phyloP scores from a whole-genome alignment of 2,888 invertebrate species.

The Cheilosia vulpina region DNA sequence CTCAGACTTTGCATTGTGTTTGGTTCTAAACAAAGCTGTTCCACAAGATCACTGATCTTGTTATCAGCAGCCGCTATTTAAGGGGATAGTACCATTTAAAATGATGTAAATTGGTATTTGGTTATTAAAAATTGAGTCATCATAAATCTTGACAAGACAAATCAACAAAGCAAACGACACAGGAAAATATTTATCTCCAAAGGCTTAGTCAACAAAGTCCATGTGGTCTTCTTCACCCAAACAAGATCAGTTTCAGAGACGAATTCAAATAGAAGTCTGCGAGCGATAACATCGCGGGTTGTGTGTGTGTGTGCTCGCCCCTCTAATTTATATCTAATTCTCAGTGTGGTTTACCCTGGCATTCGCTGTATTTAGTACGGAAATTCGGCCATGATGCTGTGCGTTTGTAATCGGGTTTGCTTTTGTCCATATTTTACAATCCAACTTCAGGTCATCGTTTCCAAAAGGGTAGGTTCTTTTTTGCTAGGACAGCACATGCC shows the following conservation, averaged over 20 bases:
- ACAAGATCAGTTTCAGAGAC: conserved; percentile 23
- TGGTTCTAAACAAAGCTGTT: not conserved
- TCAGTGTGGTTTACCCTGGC: conserved; percentile 1
- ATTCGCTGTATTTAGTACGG: too few relatives aligned
- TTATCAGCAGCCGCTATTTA: too few relatives aligned
- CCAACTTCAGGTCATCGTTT: conserved; percentile 23
- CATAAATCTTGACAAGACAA: too few relatives aligned
- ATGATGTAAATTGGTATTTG: too few relatives aligned
- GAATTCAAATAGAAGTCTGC: conserved; percentile 25
- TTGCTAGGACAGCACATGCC: not conserved
- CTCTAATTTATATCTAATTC: conserved; percentile 10
- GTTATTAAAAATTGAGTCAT: too few relatives aligned
- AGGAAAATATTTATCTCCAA: conserved; percentile 58
- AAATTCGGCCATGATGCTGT: too few relatives aligned
- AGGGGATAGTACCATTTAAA: too few relatives aligned
- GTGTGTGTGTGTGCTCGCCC: not conserved
- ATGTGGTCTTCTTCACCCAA: conserved; percentile 26
- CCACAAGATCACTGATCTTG: conserved; percentile 23
- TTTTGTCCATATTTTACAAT: not conserved
- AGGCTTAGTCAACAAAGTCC: conserved; percentile 37
- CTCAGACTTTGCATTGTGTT: not conserved
- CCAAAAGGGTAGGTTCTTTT: not conserved
- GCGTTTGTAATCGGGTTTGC: too few relatives aligned
- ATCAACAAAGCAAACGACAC: conserved; percentile 20
- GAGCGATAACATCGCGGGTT: conserved; percentile 30